Evolutionary conservation across 2,888 invertebrate genomes (phyloP), one percentile per base, ranked within the genome.

Genomic region (Lochmaea crataegi): DNA sequence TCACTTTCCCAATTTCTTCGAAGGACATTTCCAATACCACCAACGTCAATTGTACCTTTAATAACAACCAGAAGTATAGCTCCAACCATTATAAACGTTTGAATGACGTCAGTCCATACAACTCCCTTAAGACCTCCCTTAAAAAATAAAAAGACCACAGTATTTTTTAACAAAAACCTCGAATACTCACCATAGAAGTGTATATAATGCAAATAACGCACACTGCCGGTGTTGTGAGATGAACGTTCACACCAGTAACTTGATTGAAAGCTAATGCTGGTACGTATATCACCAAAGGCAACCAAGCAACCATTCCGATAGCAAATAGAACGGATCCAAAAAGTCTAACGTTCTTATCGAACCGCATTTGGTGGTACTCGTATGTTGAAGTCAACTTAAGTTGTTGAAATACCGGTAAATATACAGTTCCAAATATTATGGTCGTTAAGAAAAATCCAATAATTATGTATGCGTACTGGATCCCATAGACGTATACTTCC

Each of bases 161-260:
- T 32, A 32, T 32, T 32, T 32, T 3, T 32, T 4, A 32, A 32
- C 26, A 32, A 32, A 2, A 5, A 32, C 26, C 26, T 5, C 26
- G 26, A 32, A 32, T n/a, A 61, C 78, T 73, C 75, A 80, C 80
- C 80, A 80, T 77, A 6, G 81, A 80, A 5, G 81, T 96, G 83
- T 96, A 96, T 85, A 96, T 94, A 83, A 94, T 93, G 88, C 96
- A 95, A 78, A 95, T 94, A 79, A 90, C 86, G 84, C 95, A 95
- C 2, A 96, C 94, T 56, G 94, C 90, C 2, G 95, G 93, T 1
- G 96, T 94, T 18, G 95, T 92, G 51, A 94, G 87, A 85, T 95
- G 94, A 53, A 95, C 90, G 80, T 93, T 92, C 11, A 96, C 90
- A 65, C 95, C 96, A 75, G 96, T 96, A 26, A 96, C 96, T 80